Evolutionary conservation across 2,888 invertebrate genomes (phyloP), one percentile per base, ranked within the genome.

Genomic region (Synanthedon tipuliformis): DNA sequence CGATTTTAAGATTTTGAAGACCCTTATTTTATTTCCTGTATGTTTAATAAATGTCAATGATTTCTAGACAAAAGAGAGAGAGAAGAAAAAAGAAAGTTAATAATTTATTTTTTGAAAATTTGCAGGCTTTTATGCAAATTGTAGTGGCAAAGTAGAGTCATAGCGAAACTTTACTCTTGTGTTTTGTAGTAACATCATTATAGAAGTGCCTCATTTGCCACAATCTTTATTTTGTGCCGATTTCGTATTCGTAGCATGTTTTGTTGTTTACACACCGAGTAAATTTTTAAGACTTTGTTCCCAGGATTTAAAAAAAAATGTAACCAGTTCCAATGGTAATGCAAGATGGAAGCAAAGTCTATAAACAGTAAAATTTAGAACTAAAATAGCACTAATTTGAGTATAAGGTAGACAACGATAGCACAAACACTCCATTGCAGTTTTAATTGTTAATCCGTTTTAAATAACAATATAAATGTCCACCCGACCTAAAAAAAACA

Each of bases 61-160:
- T 34, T 34, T 34, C 34, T 34, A 10, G 10, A 10, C 10, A 34
- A 34, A 34, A 34, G 34, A 34, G 34, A 34, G n/a, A n/a, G n/a
- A n/a, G n/a, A 2, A 34, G 3, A 34, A 34, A 51, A 48, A 2
- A 54, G 54, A 54, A 57, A 64, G 53, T 55, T 55, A 50, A n/a
- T 56, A 58, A 60, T 54, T 49, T 49, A 11, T 18, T 67, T 67
- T 49, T 12, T 49, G 18, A 5, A 49, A 45, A 45, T 12, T 64
- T 68, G 69, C 69, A 75, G 76, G 78, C 80, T 81, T n/a, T 79
- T 63, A 62, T 69, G 69, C 77, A 77, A 71, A 61, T 66, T 67
- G 80, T 84, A 84, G 84, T 87, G 85, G 86, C 85, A 84, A 83
- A 80, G 82, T 85, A 82, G 84, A 83, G 79, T 87, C 86, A 85